A percentile compares a stretch with the other conserved stretches of the same genome.
phyloP scores from a whole-genome alignment of 2,113 vertebrate genomes.

The Tachysurus vachellii region DNA sequence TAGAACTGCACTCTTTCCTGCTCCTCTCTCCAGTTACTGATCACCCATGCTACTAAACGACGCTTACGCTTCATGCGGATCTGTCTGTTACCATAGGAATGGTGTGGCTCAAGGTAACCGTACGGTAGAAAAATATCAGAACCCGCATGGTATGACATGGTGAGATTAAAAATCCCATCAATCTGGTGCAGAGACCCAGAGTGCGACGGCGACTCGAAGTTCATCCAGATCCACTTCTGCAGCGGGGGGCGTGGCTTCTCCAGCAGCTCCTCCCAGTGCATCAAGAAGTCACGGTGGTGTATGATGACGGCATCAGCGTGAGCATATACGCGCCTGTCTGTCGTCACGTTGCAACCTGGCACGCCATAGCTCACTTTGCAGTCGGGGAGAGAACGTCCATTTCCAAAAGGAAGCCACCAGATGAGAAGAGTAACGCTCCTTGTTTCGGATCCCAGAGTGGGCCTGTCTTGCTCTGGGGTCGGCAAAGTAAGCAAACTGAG shows the following conservation, averaged over 20 bases:
- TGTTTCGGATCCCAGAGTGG: not conserved
- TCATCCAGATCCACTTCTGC: constrained; percentile 96
- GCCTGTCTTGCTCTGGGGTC: not conserved
- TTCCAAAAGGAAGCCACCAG: constrained; percentile 84
- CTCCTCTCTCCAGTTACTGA: constrained; percentile 87
- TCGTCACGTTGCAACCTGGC: constrained; percentile 75
- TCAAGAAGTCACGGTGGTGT: constrained; percentile 83
- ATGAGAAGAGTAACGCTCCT: constrained; percentile 72
- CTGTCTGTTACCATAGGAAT: not conserved
- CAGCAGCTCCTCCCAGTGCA: constrained; percentile 49
- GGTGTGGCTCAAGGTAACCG: constrained; percentile 73
- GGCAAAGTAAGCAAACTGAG: constrained; percentile 13
- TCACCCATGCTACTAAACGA: constrained; percentile 84
- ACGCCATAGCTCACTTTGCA: constrained; percentile 75
- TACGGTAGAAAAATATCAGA: constrained; percentile 90
- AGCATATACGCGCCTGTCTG: constrained; percentile 63
- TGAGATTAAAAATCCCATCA: constrained; percentile 83
- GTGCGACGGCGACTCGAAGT: constrained; percentile 89
- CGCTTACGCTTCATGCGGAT: constrained; percentile 59
- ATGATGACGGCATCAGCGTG: constrained; percentile 81
- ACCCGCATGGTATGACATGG: constrained; percentile 82
- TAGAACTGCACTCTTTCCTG: constrained; percentile 84
- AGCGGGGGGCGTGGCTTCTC: constrained; percentile 62
- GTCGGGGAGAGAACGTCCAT: constrained; percentile 54
- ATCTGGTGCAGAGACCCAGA: constrained; percentile 67